phyloP scores from a whole-genome alignment of 2,888 invertebrate genomes.

The Teleiodes luculella region DNA sequence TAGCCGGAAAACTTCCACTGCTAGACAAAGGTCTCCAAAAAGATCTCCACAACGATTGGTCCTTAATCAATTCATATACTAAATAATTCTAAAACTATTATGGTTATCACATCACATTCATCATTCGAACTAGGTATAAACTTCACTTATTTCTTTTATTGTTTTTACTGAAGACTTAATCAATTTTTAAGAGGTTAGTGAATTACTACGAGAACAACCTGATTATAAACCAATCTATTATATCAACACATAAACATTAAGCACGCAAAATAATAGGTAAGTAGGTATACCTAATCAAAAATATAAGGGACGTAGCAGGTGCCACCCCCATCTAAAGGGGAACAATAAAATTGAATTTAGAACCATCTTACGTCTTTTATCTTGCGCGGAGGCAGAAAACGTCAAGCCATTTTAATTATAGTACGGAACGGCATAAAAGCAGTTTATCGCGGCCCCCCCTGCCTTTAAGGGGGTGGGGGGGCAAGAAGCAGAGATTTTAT shows the following conservation, averaged over 20 bases:
- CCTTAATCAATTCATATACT: too few species aligned
- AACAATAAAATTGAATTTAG: conserved; percentile 30
- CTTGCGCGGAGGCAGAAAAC: conserved; percentile 51
- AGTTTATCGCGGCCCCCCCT: conserved; percentile 75
- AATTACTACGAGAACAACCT: too few species aligned
- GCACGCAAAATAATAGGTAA: background rate
- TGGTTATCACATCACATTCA: too few species aligned
- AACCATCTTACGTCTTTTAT: conserved; percentile 50
- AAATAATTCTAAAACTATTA: too few species aligned
- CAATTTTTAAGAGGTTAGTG: too few species aligned
- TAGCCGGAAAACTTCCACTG: too few species aligned
- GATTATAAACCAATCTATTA: too few species aligned
- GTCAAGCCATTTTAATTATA: conserved; percentile 74
- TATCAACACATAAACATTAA: background rate
- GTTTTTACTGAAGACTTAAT: too few species aligned
- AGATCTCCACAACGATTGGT: too few species aligned
- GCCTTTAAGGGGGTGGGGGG: conserved; percentile 33
- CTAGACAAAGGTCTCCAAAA: too few species aligned
- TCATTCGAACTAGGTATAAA: too few species aligned
- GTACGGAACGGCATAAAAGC: conserved; percentile 72
- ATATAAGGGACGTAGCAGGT: background rate
- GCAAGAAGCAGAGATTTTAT: conserved; percentile 77
- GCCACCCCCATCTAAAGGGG: background rate
- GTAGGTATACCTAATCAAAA: conserved; percentile 5
- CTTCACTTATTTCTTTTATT: too few species aligned